phyloP scores from a whole-genome alignment of 2,797 vertebrate species.

The Rhinogobio ventralis region DNA sequence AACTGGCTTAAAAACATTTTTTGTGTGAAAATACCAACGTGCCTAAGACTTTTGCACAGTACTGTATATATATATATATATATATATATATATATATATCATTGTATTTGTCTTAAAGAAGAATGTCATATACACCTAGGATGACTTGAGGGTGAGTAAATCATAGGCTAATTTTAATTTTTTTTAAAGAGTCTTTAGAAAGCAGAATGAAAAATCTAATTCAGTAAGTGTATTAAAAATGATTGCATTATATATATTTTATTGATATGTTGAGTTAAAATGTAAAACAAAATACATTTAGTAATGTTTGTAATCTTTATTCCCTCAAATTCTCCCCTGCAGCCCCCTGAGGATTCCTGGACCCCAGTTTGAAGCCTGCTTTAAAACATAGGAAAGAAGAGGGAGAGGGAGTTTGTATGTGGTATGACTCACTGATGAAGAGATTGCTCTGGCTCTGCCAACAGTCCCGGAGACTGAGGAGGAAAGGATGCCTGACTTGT shows the following conservation, averaged over 20 bases:
- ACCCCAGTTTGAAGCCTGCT: constrained; percentile 11
- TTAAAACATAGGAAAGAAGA: background rate
- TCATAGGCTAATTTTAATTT: too few species aligned
- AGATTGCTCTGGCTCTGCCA: constrained; percentile 91
- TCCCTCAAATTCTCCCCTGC: background rate
- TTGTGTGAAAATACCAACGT: too few species aligned
- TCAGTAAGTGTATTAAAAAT: background rate
- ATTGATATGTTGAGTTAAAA: background rate
- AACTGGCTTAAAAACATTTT: too few species aligned
- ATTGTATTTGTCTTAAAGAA: too few species aligned
- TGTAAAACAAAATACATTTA: background rate
- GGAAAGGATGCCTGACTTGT: constrained; percentile 88
- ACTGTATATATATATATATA: too few species aligned
- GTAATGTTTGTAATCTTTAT: background rate
- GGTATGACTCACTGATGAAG: constrained; percentile 91
- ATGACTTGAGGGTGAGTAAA: too few species aligned
- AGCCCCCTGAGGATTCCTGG: background rate
- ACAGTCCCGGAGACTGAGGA: constrained; percentile 88
- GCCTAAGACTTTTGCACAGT: too few species aligned
- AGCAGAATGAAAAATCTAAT: background rate
- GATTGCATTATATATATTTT: background rate
- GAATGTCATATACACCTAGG: too few species aligned
- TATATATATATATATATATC: too few species aligned
- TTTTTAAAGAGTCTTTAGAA: background rate
- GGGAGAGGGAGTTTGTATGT: constrained; percentile 40